Evolutionary conservation across 2,888 invertebrate genomes (phyloP).

Genomic region (Pantelozetes paolii): DNA sequence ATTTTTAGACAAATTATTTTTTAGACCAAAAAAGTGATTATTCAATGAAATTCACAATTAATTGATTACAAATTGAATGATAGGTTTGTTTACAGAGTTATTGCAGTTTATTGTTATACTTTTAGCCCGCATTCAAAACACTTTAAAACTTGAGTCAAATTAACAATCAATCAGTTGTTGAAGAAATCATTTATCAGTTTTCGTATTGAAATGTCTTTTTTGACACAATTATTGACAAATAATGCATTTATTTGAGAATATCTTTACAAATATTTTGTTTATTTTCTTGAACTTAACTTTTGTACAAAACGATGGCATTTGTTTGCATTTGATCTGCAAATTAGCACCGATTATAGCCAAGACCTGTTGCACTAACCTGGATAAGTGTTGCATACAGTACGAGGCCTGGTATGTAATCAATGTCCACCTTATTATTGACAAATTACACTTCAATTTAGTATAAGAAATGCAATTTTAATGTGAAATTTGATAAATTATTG

Average conservation of each 20-base stretch:
- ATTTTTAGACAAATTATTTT: no score
- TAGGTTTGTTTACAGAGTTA: no score
- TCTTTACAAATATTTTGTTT: not conserved
- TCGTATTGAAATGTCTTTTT: no score
- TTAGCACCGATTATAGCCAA: not conserved
- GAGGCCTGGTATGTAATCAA: constrained; percentile 13
- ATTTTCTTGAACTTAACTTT: not conserved
- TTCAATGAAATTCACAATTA: no score
- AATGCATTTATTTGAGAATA: not conserved
- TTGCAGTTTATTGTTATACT: no score
- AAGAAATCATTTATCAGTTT: no score
- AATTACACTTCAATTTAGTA: not conserved
- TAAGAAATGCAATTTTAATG: not conserved
- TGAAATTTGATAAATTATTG: not conserved
- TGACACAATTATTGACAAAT: no score
- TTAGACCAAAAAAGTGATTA: no score
- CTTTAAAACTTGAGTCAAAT: no score
- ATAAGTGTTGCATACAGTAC: not conserved
- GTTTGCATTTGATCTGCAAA: constrained; percentile 1
- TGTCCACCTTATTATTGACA: not conserved
- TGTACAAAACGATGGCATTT: not conserved
- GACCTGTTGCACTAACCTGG: constrained; percentile 17
- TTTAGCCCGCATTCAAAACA: no score
- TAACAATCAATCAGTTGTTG: no score
- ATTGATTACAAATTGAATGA: no score